phyloP scores from a whole-genome alignment of 2,113 vertebrate genomes.

The Rissa tridactyla region DNA sequence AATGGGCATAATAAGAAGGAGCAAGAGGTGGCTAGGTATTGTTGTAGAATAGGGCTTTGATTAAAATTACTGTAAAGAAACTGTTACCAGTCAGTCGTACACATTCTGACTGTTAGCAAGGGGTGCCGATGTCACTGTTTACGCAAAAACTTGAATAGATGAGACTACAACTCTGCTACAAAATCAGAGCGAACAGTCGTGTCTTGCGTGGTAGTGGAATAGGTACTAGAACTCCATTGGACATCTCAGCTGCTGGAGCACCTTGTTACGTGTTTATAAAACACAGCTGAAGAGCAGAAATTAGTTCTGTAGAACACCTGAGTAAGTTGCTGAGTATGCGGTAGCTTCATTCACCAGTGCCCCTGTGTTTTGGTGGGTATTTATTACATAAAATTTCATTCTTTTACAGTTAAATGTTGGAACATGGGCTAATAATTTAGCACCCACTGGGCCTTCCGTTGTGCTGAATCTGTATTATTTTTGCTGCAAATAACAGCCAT shows the following conservation, averaged over 20 bases:
- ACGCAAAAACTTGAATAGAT: not conserved
- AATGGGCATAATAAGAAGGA: not conserved
- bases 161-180: not conserved
- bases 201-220: not conserved
- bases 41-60: not conserved
- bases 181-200: not conserved
- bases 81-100: not conserved
- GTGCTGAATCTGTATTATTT: not conserved
- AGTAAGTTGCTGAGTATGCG: not conserved
- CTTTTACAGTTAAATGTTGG: not conserved
- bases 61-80: not conserved
- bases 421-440: not conserved
- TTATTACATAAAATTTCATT: not conserved
- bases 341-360: not conserved
- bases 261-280: not conserved
- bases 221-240: not conserved
- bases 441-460: not conserved
- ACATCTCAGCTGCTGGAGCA: not conserved
- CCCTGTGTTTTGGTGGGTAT: not conserved
- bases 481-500: not conserved
- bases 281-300: not conserved
- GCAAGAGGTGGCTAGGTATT: accelerated
- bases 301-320: not conserved
- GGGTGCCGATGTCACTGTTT: not conserved
- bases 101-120: not conserved